Conservation (phyloP, 2,888 invertebrate genomes). For the Pseudanteris insignis region DNA sequence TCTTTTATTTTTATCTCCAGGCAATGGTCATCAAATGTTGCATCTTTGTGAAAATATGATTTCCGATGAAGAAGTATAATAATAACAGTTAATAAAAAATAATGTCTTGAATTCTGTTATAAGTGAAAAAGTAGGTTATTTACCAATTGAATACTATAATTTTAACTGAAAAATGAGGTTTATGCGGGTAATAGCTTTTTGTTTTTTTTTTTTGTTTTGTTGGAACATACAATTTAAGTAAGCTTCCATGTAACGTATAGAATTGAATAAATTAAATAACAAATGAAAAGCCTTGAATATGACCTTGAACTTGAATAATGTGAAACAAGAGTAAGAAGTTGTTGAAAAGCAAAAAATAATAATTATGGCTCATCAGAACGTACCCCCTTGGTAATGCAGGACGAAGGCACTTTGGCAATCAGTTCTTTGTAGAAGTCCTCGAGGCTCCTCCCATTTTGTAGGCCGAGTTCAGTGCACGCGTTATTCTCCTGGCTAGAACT, state of each 20-base stretch:
- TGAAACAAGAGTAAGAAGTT: slow-evolving; percentile 30
- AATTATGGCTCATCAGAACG: slow-evolving; percentile 27
- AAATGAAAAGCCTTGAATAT: slow-evolving; percentile 17
- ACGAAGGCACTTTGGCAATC: slow-evolving; percentile 50
- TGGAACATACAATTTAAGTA: no score
- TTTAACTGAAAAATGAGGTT: no score
- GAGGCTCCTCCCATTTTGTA: slow-evolving; percentile 44
- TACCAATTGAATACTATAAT: no score
- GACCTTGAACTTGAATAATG: slow-evolving; percentile 23
- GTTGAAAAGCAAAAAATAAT: slow-evolving; percentile 33
- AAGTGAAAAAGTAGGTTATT: no score
- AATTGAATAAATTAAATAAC: slow-evolving; percentile 4
- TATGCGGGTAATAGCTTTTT: no score
- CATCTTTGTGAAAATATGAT: no score
- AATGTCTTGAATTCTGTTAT: no score
- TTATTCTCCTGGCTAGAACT: slow-evolving; percentile 49
- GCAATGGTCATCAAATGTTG: no score
- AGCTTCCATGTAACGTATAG: no score
- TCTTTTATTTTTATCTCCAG: neutral
- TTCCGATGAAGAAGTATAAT: no score
- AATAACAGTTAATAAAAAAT: no score
- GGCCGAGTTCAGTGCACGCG: slow-evolving; percentile 48
- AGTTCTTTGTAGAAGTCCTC: slow-evolving; percentile 51
- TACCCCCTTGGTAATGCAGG: slow-evolving; percentile 44
- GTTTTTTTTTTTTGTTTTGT: no score